Conservation (phyloP, 2,797 vertebrate species). For the Heliangelus exortis region DNA sequence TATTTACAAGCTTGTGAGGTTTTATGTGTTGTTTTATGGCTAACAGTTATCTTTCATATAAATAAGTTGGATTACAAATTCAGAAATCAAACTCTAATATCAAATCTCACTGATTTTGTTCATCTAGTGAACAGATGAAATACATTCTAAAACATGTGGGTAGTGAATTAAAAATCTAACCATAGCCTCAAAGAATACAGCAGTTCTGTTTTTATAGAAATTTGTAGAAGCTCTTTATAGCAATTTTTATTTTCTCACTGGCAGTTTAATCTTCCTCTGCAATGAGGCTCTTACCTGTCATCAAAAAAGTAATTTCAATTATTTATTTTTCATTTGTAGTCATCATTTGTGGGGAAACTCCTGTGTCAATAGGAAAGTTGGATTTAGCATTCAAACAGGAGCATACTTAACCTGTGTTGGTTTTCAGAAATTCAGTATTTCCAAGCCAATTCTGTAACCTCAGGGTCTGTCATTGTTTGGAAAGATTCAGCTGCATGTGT, state of each 20-base stretch:
- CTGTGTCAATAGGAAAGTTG: neutral
- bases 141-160: neutral
- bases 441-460: neutral
- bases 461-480: neutral
- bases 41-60: neutral
- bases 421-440: neutral
- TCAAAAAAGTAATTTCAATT: neutral
- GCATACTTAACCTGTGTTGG: neutral
- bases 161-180: neutral
- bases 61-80: slow-evolving; percentile 23
- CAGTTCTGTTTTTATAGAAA: neutral
- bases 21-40: neutral
- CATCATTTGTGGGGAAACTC: neutral
- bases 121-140: neutral
- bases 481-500: neutral
- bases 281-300: neutral
- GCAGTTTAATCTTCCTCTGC: neutral
- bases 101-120: neutral
- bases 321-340: neutral
- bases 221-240: neutral
- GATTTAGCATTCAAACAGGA: neutral
- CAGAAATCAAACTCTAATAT: slow-evolving; percentile 16
- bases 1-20: neutral
- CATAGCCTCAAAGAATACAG: neutral
- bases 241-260: neutral